Base-by-base conservation (phyloP, 2,888 invertebrate species). In the Diarsia dahlii region DNA sequence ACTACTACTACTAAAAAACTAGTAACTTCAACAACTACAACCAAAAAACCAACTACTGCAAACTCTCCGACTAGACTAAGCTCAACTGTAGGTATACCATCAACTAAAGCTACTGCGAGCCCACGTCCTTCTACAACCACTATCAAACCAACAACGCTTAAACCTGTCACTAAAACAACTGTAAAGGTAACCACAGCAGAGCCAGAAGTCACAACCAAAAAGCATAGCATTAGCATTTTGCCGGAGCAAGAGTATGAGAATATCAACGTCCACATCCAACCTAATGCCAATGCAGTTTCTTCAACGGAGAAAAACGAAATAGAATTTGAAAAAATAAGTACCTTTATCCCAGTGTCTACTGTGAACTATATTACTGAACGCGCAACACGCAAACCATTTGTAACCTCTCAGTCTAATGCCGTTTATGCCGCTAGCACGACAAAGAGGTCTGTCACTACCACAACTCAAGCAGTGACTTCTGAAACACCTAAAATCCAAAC, bases 331-430 rank as follows among this genome's bases (percentile, higher is more conserved):
- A 94, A 91, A 89, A 87, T 95, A 52, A 94, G 92, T 81, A 94
- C 95, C 1, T 94, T 94, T 83, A 87, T 93, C 74, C 96, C 96
- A 56, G 79, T 93, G 34, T 94, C 95, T 28, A 94, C 95, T 50
- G 86, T 90, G 3, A 86, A 91, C 28, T 93, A 93, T 84, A 87
- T 93, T 13, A 92, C 91, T 56, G 94, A 95, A 71, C 91, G 89
- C 72, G 89, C 90, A 45, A 93, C 94, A 4, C 84, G 73, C 34
- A 92, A 85, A 82, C 90, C 91, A 39, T 56, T 77, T 72, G 88
- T 80, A 66, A 89, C 90, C 9, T 91, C 91, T 15, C 90, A 90
- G 76, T 76, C 84, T 73, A 78, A 88, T 52, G 80, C 84, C 18
- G n/a, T 63, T 18, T 76, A 64, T 23, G 34, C 74, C 28, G 28